A percentile compares a stretch with the other conserved stretches of the same genome.
Conservation (phyloP, 92 coral and sea anemone genomes). For the Palythoa caribaeorum region DNA sequence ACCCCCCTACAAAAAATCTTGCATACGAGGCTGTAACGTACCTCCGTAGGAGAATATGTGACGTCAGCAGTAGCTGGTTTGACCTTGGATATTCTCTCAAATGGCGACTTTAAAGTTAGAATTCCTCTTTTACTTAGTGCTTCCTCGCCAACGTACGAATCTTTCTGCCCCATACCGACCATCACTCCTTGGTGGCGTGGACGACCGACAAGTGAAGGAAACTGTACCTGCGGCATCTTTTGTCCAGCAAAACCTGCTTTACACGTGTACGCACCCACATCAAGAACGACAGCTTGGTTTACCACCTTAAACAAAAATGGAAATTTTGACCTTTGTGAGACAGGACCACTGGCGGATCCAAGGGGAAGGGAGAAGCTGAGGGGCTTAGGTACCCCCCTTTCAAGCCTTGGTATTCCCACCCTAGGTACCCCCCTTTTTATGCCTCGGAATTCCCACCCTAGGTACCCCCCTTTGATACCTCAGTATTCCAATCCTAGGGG, state of each 20-base stretch:
- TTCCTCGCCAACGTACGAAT: constrained; percentile 38
- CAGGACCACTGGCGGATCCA: no score
- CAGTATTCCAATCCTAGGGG: no score
- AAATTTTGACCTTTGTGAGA: background rate
- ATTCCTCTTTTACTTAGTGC: constrained; percentile 34
- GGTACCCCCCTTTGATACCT: no score
- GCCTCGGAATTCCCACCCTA: no score
- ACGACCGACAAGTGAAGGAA: constrained; percentile 29
- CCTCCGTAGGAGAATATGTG: background rate
- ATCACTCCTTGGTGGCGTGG: constrained; percentile 38
- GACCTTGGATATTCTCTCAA: background rate
- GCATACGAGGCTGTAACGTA: no score
- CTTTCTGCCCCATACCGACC: constrained; percentile 40
- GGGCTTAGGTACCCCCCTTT: no score
- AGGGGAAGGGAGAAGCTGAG: no score
- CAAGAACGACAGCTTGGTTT: constrained; percentile 16
- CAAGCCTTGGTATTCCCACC: no score
- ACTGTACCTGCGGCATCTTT: background rate
- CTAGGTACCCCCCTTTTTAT: no score
- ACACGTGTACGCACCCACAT: constrained; percentile 24
- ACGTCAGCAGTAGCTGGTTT: background rate
- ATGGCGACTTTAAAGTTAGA: constrained; percentile 25
- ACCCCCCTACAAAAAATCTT: no score
- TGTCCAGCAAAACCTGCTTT: constrained; percentile 35
- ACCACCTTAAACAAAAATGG: background rate